phyloP scores from a whole-genome alignment of 2,113 vertebrate genomes.

The Urocitellus parryii region DNA sequence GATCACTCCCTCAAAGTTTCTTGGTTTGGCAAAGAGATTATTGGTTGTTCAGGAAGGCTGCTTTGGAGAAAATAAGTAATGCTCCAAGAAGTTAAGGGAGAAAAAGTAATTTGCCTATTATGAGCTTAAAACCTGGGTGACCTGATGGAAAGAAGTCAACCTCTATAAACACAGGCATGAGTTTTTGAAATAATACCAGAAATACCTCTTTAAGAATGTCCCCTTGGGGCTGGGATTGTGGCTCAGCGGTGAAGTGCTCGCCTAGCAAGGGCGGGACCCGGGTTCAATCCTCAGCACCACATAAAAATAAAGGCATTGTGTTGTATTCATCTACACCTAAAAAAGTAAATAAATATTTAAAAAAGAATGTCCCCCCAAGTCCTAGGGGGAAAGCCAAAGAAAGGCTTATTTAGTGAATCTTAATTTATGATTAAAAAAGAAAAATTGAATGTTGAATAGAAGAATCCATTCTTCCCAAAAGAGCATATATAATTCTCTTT shows the following conservation, averaged over 20 bases:
- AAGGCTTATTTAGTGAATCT: background rate
- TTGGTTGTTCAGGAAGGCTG: background rate
- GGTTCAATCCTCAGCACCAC: too few relatives aligned
- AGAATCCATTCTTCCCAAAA: background rate
- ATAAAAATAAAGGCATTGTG: too few relatives aligned
- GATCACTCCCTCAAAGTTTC: background rate
- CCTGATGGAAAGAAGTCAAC: background rate
- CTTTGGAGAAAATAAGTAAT: background rate
- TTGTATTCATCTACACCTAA: too few relatives aligned
- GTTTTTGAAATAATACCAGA: constrained; percentile 20
- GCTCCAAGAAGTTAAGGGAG: background rate
- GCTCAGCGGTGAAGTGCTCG: too few relatives aligned
- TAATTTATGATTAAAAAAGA: background rate
- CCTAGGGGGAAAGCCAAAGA: background rate
- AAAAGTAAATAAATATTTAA: too few relatives aligned
- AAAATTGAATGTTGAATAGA: background rate
- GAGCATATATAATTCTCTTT: background rate
- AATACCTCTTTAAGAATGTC: background rate
- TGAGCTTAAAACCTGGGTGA: background rate
- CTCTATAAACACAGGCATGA: background rate
- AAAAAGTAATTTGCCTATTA: background rate
- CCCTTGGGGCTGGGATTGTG: background rate
- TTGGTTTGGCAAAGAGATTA: background rate
- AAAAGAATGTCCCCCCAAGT: background rate
- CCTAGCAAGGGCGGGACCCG: too few relatives aligned